Evolutionary conservation across 1,140 invertebrate genomes (phyloP), one percentile per base, ranked within the genome.

Genomic region (Rhynchophorus ferrugineus): DNA sequence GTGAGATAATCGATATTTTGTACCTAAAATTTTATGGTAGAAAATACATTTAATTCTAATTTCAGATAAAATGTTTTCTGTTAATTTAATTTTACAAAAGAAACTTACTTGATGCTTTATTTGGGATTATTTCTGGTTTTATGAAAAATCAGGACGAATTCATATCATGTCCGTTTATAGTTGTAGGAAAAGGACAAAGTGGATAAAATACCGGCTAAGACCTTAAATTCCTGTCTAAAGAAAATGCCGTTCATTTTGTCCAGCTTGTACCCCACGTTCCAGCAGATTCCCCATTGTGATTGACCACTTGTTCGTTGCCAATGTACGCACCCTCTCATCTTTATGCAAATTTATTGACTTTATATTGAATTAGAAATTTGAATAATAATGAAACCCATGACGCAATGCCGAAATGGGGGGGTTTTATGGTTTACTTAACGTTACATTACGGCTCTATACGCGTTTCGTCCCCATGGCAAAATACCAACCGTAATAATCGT

Each of bases 281-380:
- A 35, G 1, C n/a, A 46, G 17, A 46, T 29, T 11, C 7, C 21
- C 46, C 42, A 50, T 49, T 50, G 47, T 50, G 41, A 55, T 43
- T 55, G 50, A 59, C 57, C 60, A 61, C 60, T 63, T 63, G 61
- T 61, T 58, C 57, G 52, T 54, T 11, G 24, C 39, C 42, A 52
- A 33, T 17, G 24, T 13, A 19, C 38, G 49, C 54, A 52, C 60
- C 62, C 62, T 62, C 55, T 34, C 36, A 13, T 59, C 59, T 59
- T 61, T 64, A 64, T 64, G 62, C 59, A 62, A 64, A 64, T 64
- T 61, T 62, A 62, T 62, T 62, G 49, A 54, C 62, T 61, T 58
- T 48, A 61, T 62, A 64, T 64, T 62, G 62, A 64, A 64, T 64
- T 64, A 62, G 60, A 62, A 62, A 64, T 64, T 64, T 64, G 62